Percentiles rank a stretch among this genome's conserved stretches.
Evolutionary conservation across 2,797 vertebrate genomes (phyloP).

Genomic region (Jordanella pulchra): DNA sequence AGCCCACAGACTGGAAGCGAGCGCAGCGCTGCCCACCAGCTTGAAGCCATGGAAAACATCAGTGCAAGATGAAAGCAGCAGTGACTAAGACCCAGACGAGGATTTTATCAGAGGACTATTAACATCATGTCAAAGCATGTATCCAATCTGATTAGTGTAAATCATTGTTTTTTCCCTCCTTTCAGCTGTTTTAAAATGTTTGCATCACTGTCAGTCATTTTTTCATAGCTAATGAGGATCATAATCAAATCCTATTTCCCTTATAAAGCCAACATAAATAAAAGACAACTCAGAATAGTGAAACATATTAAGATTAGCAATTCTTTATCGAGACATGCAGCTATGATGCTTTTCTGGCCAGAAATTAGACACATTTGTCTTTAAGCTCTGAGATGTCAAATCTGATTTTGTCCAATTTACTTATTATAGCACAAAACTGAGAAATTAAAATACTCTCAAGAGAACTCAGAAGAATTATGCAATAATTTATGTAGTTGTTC

Average conservation of each 20-base stretch:
- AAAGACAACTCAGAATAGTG: not conserved
- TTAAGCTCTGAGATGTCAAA: no score
- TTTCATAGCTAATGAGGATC: not conserved
- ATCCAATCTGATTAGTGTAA: slow-evolving; percentile 22
- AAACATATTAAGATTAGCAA: not conserved
- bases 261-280: not conserved
- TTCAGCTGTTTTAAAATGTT: slow-evolving; percentile 6
- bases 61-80: slow-evolving; percentile 49
- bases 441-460: no score
- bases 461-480: no score
- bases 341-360: not conserved
- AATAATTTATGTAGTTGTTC: no score
- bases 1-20: slow-evolving; percentile 60
- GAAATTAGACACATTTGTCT: not conserved
- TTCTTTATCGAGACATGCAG: not conserved
- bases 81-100: slow-evolving; percentile 54
- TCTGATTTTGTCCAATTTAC: no score
- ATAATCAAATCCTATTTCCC: not conserved
- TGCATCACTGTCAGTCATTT: not conserved
- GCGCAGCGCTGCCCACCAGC: slow-evolving; percentile 55
- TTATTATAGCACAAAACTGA: no score
- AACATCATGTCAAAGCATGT: slow-evolving; percentile 32
- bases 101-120: slow-evolving; percentile 50
- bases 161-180: not conserved
- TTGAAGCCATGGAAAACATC: slow-evolving; percentile 47